Conservation (phyloP, 2,888 invertebrate genomes). For the Octonoba sinensis region DNA sequence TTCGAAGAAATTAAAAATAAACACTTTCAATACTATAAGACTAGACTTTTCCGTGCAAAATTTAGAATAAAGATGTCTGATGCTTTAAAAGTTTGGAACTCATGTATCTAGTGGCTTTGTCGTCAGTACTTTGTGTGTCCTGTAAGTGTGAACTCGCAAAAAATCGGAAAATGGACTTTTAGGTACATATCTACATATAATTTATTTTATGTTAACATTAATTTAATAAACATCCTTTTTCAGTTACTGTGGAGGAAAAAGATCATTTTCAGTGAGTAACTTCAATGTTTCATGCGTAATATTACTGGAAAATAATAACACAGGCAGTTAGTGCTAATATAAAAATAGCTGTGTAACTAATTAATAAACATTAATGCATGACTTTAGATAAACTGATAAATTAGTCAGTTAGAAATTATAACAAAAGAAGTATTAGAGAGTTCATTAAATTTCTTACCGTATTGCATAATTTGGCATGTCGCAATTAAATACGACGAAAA, state of each 20-base stretch:
- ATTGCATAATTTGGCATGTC: constrained; percentile 83
- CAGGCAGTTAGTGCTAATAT: background rate
- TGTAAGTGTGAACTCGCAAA: too few relatives aligned
- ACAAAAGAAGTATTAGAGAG: background rate
- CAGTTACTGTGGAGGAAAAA: constrained; percentile 11
- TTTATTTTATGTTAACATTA: background rate
- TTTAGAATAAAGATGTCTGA: too few relatives aligned
- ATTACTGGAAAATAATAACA: constrained; percentile 17
- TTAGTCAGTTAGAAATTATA: background rate
- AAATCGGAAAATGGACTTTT: too few relatives aligned
- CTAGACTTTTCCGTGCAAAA: too few relatives aligned
- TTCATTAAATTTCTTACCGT: constrained; percentile 74
- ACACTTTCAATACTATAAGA: too few relatives aligned
- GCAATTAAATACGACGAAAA: constrained; percentile 82
- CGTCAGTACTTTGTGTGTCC: too few relatives aligned
- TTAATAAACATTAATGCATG: background rate
- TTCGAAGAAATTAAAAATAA: too few relatives aligned
- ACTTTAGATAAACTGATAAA: background rate
- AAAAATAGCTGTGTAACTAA: background rate
- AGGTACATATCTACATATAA: too few relatives aligned
- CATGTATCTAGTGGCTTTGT: too few relatives aligned
- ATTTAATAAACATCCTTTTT: background rate
- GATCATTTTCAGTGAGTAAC: constrained; percentile 28
- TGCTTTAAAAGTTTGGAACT: too few relatives aligned
- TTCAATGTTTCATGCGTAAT: constrained; percentile 43